Evolutionary conservation across 2,797 vertebrate genomes (phyloP).

Genomic region (Smutsia temminckii): DNA sequence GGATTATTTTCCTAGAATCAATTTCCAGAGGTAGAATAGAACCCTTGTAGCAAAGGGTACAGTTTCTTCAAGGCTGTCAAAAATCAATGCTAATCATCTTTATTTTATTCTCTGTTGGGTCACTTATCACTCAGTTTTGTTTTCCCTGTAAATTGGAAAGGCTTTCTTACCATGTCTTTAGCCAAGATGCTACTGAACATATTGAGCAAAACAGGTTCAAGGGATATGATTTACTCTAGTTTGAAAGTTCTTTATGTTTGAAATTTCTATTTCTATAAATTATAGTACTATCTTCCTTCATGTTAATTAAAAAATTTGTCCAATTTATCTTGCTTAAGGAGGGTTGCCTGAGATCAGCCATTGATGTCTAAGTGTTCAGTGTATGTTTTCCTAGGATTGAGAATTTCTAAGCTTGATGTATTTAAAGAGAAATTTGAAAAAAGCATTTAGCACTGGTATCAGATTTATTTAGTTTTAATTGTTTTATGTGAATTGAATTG

Average conservation of each 20-base stretch:
- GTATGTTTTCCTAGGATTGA: slow-evolving; percentile 28
- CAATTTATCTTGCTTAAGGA: slow-evolving; percentile 63
- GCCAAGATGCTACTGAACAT: slow-evolving; percentile 1
- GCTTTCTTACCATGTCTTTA: slow-evolving; percentile 47
- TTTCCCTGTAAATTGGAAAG: slow-evolving; percentile 50
- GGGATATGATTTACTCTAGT: background rate
- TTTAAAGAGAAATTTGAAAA: slow-evolving; percentile 63
- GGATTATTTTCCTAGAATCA: slow-evolving; percentile 60
- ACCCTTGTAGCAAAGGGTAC: slow-evolving; percentile 62
- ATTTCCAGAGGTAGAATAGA: slow-evolving; percentile 66
- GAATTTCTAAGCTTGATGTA: slow-evolving; percentile 58
- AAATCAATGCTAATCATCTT: slow-evolving; percentile 69
- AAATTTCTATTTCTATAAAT: slow-evolving; percentile 43
- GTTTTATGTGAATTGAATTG: slow-evolving; percentile 73
- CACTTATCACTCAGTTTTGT: slow-evolving; percentile 51
- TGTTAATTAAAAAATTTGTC: slow-evolving; percentile 51
- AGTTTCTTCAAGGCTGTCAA: slow-evolving; percentile 66
- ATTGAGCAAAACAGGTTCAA: background rate
- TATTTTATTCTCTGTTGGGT: slow-evolving; percentile 68
- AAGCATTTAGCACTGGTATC: slow-evolving; percentile 53
- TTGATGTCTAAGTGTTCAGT: slow-evolving; percentile 35
- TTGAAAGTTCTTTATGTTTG: slow-evolving; percentile 41
- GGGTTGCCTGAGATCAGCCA: background rate
- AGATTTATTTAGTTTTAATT: slow-evolving; percentile 79
- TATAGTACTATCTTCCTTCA: slow-evolving; percentile 24